These are phyloP conservation scores for Plagiodera versicolora DNA, from an alignment of 2,888 invertebrate species.

Conservation along the genomic window DNA sequence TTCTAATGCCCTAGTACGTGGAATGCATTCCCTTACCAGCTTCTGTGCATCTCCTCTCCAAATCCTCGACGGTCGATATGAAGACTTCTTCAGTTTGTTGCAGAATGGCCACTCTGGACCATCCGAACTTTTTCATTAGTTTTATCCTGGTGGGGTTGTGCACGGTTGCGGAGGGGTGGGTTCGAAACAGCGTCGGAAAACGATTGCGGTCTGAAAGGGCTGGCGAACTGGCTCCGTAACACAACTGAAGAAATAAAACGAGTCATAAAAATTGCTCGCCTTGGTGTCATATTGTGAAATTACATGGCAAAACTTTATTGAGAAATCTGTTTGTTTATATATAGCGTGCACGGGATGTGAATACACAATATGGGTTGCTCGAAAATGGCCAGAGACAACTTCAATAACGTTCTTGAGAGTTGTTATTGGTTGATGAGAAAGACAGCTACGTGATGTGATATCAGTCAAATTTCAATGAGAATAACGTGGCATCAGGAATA, in stretches of 20 bases:
- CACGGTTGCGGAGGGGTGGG: constrained; percentile 98
- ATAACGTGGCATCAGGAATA: too few relatives aligned
- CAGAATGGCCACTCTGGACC: constrained; percentile 95
- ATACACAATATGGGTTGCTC: too few relatives aligned
- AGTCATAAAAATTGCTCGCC: background rate
- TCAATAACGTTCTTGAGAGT: too few relatives aligned
- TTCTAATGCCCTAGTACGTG: too few relatives aligned
- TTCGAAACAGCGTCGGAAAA: constrained; percentile 97
- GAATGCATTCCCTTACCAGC: too few relatives aligned
- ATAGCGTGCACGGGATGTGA: too few relatives aligned
- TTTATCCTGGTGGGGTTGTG: constrained; percentile 98
- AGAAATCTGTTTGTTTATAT: too few relatives aligned
- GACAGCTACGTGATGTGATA: too few relatives aligned
- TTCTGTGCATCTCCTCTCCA: constrained; percentile 91
- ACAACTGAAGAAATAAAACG: constrained; percentile 67
- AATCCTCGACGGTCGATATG: constrained; percentile 90
- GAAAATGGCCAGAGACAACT: too few relatives aligned
- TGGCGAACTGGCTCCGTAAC: constrained; percentile 98
- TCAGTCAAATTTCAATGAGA: too few relatives aligned
- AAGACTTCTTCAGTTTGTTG: constrained; percentile 97
- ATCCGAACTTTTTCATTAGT: constrained; percentile 94
- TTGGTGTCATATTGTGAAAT: background rate
- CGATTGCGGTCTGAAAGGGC: constrained; percentile 95
- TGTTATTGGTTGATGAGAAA: too few relatives aligned
- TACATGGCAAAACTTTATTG: too few relatives aligned